Percentiles rank a stretch among this genome's conserved stretches.
These are phyloP conservation scores for Pachycephala philippinensis DNA, from an alignment of 2,113 vertebrate genomes.

Conservation along the genomic window DNA sequence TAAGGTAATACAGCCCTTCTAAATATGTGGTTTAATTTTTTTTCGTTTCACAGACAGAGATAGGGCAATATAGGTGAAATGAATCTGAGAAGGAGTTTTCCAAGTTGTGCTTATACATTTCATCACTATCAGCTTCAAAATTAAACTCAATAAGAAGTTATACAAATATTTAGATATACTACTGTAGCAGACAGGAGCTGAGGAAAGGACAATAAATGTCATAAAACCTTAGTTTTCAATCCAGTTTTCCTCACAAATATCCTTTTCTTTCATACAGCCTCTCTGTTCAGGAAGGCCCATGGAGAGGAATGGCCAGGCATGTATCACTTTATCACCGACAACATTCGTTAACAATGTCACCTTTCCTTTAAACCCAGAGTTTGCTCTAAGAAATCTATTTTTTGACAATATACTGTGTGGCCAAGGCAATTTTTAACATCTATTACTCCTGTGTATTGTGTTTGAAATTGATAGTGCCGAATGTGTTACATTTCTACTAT, in stretches of 20 bases:
- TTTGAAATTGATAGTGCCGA: slow-evolving; percentile 31
- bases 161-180: neutral
- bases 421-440: slow-evolving; percentile 31
- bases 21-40: neutral
- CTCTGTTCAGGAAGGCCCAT: neutral
- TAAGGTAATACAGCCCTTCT: neutral
- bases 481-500: neutral
- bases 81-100: neutral
- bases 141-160: neutral
- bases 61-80: neutral
- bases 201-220: neutral
- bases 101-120: neutral
- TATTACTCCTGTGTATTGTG: slow-evolving; percentile 35
- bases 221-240: neutral
- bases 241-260: neutral
- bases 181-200: neutral
- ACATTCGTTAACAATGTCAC: slow-evolving; percentile 33
- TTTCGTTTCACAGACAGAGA: neutral
- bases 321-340: neutral
- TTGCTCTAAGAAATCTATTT: slow-evolving; percentile 27
- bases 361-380: slow-evolving; percentile 31
- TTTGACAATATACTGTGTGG: slow-evolving; percentile 3
- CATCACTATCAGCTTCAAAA: neutral
- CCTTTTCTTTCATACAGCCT: neutral
- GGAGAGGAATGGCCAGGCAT: neutral